Base-by-base conservation (phyloP, 2,113 vertebrate species). In the Apteryx owenii region DNA sequence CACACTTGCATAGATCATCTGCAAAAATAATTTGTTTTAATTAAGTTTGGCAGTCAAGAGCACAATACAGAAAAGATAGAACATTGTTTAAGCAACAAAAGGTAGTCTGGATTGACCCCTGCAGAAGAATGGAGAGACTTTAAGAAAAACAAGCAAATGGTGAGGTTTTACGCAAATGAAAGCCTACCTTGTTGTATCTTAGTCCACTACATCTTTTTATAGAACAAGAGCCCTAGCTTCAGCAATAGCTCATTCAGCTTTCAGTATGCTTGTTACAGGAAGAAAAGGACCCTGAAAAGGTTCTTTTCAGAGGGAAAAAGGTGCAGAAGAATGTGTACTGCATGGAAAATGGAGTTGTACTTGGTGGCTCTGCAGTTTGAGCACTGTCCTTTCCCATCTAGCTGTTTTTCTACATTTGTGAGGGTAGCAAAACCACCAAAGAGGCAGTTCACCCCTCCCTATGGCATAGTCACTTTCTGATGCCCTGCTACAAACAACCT, bases 21-120 rank as follows among this genome's bases (percentile, higher is more conserved):
- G 58, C 62, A 94, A 96, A 98, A 95, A 86, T 10, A 85, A 22
- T 53, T 65, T 0, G 71, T 58, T 96, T 93, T 80, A 87, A 94
- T 92, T 89, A 87, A 92, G 16, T 79, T 62, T 48, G 2, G 9
- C 12, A 77, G 36, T 86, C 88, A 95, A 56, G 71, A 42, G 38
- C 80, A 95, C 93, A 84, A 42, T 11, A 71, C 4, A 69, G 22
- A 29, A 46, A 76, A 62, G 90, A 81, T 33, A 92, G 40, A 65
- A 17, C 3, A 9, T 26, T 81, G 48, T 62, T 90, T 78, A 95
- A 90, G 36, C 44, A 29, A 54, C 42, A 50, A 12, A 54, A 81
- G 17, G 11, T 53, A 4, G 7, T 56, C 71, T 91, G 78, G 31
- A 68, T 81, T 95, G 50, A 88, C 29, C 3, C 46, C 38, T 68